A percentile compares a stretch with the other conserved stretches of the same genome.
Evolutionary conservation across 1,140 invertebrate genomes (phyloP).

Genomic region (Formica selysi): DNA sequence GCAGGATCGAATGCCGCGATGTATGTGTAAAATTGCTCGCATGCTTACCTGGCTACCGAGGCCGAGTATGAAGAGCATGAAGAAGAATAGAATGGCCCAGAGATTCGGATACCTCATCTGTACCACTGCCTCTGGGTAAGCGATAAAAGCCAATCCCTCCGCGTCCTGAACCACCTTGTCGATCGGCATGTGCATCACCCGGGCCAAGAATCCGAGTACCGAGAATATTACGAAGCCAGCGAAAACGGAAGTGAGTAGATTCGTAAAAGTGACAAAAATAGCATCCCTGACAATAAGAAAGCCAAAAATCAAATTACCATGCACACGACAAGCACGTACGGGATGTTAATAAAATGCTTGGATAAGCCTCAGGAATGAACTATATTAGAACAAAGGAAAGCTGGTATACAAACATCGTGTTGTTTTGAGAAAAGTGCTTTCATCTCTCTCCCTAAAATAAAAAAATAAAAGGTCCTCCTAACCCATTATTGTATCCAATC

Average conservation of each 20-base stretch:
- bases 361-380: not conserved
- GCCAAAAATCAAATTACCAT: not conserved
- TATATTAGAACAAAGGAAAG: not conserved
- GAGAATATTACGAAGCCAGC: constrained; percentile 93
- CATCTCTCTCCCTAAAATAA: not conserved
- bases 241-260: constrained; percentile 91
- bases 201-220: constrained; percentile 92
- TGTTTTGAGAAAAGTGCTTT: not conserved
- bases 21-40: not conserved
- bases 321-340: not conserved
- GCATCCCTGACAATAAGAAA: constrained; percentile 87
- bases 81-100: constrained; percentile 94
- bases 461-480: not conserved
- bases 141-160: constrained; percentile 93
- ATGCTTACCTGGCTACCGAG: constrained; percentile 89
- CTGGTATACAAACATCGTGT: not conserved
- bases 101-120: constrained; percentile 91
- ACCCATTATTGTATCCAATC: not conserved
- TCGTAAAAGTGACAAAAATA: constrained; percentile 89
- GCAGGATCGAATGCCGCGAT: not conserved
- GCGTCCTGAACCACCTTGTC: constrained; percentile 89
- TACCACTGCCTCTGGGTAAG: constrained; percentile 93
- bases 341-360: not conserved
- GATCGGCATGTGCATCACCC: constrained; percentile 89
- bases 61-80: constrained; percentile 93